Base-by-base conservation (phyloP, 1,140 invertebrate genomes). In the Polypedilum pembai region DNA sequence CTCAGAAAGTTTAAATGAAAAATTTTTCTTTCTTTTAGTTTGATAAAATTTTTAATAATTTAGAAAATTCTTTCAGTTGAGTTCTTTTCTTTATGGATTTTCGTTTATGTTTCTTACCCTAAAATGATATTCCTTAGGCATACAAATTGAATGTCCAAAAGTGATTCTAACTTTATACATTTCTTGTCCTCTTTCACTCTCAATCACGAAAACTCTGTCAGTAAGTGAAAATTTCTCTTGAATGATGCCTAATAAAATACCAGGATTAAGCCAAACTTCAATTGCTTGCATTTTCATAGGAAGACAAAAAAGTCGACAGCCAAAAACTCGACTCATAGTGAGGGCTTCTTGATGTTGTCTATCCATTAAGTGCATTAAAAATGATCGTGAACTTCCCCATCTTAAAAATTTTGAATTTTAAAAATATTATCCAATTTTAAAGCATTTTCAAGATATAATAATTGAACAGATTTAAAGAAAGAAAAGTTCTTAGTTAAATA, bases 271-370 rank as follows among this genome's bases (percentile, higher is more conserved):
- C 82, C 83, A 86, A 7, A 86, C 82, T 77, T 85, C 83, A 75
- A 86, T 73, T 33, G 74, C 78, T 45, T 75, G 69, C 63, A 73
- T 17, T 7, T 8, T 4, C 8, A 80, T 80, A 8, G 80, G 79
- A 73, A 79, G 78, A 66, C 80, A 82, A 18, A 78, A 80, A 2
- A 81, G 33, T 7, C 78, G 81, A 63, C 75, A 83, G 78, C 87
- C 87, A 1, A 88, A 79, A 45, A 85, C 80, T 63, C 87, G 82
- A 73, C 83, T 80, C 40, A 89, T 82, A n/a, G 85, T 79, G 75
- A 89, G 76, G 0, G 87, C 88, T 77, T 88, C 87, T 78, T 89
- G 88, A 75, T 87, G 82, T 0, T 86, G 87, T 79, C 84, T 87
- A 77, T 90, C 88, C 74, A 87, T 85, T 2, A 90, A 76, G 74